Percentiles rank a stretch among this genome's conserved stretches.
Conservation (phyloP, 2,888 invertebrate genomes). For the Hyalella azteca region DNA sequence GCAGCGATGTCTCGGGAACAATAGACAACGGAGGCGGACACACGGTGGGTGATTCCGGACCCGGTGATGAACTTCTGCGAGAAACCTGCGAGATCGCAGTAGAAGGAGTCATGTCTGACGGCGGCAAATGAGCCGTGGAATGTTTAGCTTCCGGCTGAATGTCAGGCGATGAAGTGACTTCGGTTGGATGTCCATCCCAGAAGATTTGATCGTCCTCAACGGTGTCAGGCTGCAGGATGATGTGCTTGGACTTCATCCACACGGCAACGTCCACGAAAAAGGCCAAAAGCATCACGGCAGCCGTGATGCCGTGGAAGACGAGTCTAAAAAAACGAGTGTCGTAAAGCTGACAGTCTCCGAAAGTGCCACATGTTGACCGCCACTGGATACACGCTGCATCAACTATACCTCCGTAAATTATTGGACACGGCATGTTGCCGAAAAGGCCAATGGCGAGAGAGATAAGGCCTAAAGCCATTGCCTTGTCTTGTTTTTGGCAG, state of each 20-base stretch:
- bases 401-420: slow-evolving; percentile 89
- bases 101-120: slow-evolving; percentile 34
- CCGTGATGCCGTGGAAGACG: slow-evolving; percentile 86
- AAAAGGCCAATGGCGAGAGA: slow-evolving; percentile 92
- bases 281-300: slow-evolving; percentile 82
- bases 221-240: slow-evolving; percentile 71
- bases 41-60: slow-evolving; percentile 1
- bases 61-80: background rate
- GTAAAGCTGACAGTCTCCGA: slow-evolving; percentile 87
- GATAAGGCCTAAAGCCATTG: slow-evolving; percentile 92
- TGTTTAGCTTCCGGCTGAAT: slow-evolving; percentile 24
- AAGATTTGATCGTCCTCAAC: slow-evolving; percentile 8
- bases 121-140: slow-evolving; percentile 16
- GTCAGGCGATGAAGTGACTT: slow-evolving; percentile 46
- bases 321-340: slow-evolving; percentile 82
- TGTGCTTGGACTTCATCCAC: slow-evolving; percentile 86
- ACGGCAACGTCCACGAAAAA: slow-evolving; percentile 88
- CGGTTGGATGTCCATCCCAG: slow-evolving; percentile 61
- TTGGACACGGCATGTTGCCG: slow-evolving; percentile 94
- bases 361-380: slow-evolving; percentile 79
- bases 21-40: background rate
- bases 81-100: background rate
- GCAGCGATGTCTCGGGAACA: background rate
- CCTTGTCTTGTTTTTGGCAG: slow-evolving; percentile 89
- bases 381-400: slow-evolving; percentile 90